Conservation (phyloP, 2,797 vertebrate species). For the Characodon lateralis region DNA sequence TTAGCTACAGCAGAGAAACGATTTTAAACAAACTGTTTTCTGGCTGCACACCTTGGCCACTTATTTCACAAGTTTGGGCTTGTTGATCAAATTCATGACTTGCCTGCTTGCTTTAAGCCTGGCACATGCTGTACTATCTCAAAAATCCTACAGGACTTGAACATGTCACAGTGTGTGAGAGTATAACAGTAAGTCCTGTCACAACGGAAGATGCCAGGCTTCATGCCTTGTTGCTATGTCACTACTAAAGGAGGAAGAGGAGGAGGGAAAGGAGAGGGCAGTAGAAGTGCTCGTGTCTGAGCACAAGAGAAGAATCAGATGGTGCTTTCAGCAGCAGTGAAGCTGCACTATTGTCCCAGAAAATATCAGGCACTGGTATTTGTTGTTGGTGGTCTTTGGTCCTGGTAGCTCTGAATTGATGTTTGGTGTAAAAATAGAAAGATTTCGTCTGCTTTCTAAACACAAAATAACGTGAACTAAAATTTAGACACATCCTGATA, state of each 20-base stretch:
- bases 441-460: too few relatives aligned
- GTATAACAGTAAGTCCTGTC: neutral
- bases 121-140: neutral
- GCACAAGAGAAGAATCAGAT: neutral
- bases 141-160: neutral
- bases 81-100: neutral
- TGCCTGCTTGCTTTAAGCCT: neutral
- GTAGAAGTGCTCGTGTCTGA: neutral
- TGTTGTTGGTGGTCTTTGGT: neutral
- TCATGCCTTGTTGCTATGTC: neutral
- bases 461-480: too few relatives aligned
- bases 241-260: neutral
- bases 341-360: neutral
- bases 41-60: neutral
- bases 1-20: neutral
- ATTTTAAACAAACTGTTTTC: neutral
- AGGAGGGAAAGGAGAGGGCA: neutral
- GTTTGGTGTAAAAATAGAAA: neutral
- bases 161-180: neutral
- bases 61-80: neutral
- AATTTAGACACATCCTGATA: too few relatives aligned
- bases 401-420: neutral
- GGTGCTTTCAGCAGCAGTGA: neutral
- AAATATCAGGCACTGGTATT: neutral
- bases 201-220: neutral